Evolutionary conservation across 2,888 invertebrate species (phyloP), one percentile per base, ranked within the genome.

Genomic region (Dyspetes luteomarginatus): DNA sequence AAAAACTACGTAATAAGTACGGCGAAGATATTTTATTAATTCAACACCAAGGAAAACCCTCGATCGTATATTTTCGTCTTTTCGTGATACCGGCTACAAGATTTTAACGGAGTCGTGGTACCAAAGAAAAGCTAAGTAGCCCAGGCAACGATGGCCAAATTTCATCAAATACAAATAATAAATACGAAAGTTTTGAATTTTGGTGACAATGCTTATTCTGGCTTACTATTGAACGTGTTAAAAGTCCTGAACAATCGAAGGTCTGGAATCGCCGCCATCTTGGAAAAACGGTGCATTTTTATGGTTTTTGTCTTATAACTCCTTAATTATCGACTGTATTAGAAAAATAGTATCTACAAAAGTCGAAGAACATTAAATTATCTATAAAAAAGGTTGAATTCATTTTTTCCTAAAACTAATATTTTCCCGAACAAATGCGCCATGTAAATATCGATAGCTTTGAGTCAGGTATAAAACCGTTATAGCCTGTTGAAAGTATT

Each of bases 401-500:
- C n/a, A n/a, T n/a, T n/a, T n/a, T n/a, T n/a, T n/a, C n/a, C n/a
- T n/a, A n/a, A n/a, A n/a, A n/a, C n/a, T n/a, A n/a, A n/a, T n/a
- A n/a, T n/a, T 48, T 48, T 48, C 7, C 48, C 48, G 48, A 48
- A n/a, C n/a, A 48, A 48, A 48, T 48, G 48, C 4, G n/a, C 48
- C 2, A 48, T 48, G 48, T 48, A 48, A 48, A 48, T 48, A 36
- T n/a, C 43, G 43, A 69, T 69, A 56, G 41, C 41, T 69, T 69
- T 55, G 43, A 24, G 19, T 22, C 48, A 48, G 48, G 56, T 68
- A 55, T 56, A 69, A 52, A 52, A 55, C 55, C 36, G 19, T 55
- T 69, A 52, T 26, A 48, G 48, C 48, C 12, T 48, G 48, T 48
- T n/a, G 48, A 41, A n/a, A 41, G 41, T n/a, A n/a, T n/a, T n/a